Evolutionary conservation across 2,113 vertebrate species (phyloP), one percentile per base, ranked within the genome.

Genomic region (Phycodurus eques): DNA sequence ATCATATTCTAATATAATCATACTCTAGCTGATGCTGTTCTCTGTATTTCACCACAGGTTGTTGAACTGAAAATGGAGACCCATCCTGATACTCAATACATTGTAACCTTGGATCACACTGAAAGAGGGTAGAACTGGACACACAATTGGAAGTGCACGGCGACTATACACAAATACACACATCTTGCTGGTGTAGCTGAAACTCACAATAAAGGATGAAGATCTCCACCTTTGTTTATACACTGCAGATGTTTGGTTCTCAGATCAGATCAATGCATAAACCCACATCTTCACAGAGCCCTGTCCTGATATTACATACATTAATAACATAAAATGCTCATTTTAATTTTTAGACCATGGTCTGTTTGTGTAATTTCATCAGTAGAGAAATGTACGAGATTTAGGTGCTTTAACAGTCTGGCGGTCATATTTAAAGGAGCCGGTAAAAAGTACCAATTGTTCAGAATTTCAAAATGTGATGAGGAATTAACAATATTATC

Each of bases 41-140:
- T 11, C 53, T 82, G 77, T 80, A 42, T 87, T 78, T 79, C 67
- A 14, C 71, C n/a, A 2, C 85, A 93, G 92, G 83, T 75, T 91
- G 88, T 72, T 93, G 86, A 92, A 74, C 71, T 54, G 74, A 72
- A 33, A 70, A 68, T 70, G 47, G 74, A 81, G 71, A 20, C 70
- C 59, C 70, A 68, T 67, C 67, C 73, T 59, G 71, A 70, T n/a
- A 60, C 68, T 61, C 64, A 17, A 0, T 20, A 19, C 8, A 43
- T 68, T 51, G 1, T 35, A 63, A 78, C 66, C 60, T 9, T 49
- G 73, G 68, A 2, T 10, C n/a, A 9, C 27, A 5, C 14, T 66
- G 70, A 56, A 56, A 54, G 71, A 73, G n/a, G 64, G 59, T 20
- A 10, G 59, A 19, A 31, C 10, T 44, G 68, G 71, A 71, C 46